These are phyloP conservation scores for Lithophane semibrunnea DNA, from an alignment of 2,888 invertebrate species.

Conservation along the genomic window DNA sequence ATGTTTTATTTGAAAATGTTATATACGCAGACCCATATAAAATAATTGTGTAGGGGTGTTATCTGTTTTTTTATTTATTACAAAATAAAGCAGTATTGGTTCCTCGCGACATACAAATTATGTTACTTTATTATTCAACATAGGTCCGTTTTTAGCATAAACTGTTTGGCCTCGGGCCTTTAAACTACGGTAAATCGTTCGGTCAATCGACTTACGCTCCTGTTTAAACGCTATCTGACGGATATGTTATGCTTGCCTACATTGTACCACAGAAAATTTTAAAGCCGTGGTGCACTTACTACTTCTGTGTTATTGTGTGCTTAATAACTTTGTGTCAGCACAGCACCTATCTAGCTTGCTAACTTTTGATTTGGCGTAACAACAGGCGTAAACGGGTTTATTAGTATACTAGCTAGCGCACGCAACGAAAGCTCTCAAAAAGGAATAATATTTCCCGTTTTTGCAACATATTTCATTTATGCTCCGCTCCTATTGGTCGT, in stretches of 20 bases:
- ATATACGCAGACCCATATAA: not conserved
- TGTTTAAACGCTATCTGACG: not conserved
- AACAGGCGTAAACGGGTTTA: not conserved
- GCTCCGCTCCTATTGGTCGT: no score
- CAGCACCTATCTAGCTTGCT: not conserved
- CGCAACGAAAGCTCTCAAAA: no score
- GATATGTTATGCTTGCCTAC: constrained; percentile 1
- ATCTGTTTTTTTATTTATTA: not conserved
- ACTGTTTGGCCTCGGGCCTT: not conserved
- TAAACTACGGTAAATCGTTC: not conserved
- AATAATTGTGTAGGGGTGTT: not conserved
- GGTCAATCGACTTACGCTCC: not conserved
- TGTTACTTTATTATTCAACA: not conserved
- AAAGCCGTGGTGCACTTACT: constrained; percentile 2
- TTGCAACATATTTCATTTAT: no score
- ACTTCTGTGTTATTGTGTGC: not conserved
- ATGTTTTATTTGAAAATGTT: not conserved
- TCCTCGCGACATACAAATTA: not conserved
- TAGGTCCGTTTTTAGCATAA: not conserved
- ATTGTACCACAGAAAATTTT: not conserved
- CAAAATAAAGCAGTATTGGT: not conserved
- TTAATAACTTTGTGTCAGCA: constrained; percentile 8
- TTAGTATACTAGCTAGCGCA: no score
- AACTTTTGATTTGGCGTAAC: constrained; percentile 10
- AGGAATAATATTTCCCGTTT: no score